Base-by-base conservation (phyloP, 1,140 invertebrate genomes). In the Leptoteleia sp. region DNA sequence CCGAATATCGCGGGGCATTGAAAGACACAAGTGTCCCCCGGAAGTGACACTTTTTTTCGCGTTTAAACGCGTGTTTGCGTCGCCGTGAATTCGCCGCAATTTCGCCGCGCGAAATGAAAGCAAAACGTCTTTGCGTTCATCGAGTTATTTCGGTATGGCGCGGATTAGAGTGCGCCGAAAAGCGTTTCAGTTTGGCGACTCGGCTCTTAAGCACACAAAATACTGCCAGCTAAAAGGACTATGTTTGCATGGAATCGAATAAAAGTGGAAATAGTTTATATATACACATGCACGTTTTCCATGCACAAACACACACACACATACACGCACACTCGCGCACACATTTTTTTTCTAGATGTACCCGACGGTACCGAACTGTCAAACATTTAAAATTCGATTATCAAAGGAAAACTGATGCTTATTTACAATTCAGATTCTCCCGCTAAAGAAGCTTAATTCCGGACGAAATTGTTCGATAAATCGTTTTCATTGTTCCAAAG, bases 311-410 rank as follows among this genome's bases (percentile, higher is more conserved):
- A n/a, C n/a, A n/a, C n/a, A n/a, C n/a, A n/a, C n/a, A n/a, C n/a
- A n/a, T n/a, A n/a, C n/a, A n/a, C n/a, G n/a, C n/a, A n/a, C n/a
- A n/a, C n/a, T n/a, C n/a, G n/a, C n/a, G n/a, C n/a, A n/a, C n/a
- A n/a, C n/a, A n/a, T n/a, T n/a, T n/a, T n/a, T n/a, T n/a, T n/a
- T n/a, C n/a, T n/a, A n/a, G n/a, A n/a, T n/a, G n/a, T n/a, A n/a
- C n/a, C n/a, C n/a, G 16, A 62, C 22, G 13, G 59, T 25, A 19
- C 19, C n/a, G 0, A 15, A 47, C 43, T 48, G 9, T 12, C 45
- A 65, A 65, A 65, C 38, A 65, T 52, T 54, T 15, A 8, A 54
- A 67, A 68, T 42, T 68, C 64, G 42, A 68, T 57, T 68, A 68
- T 55, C 52, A 38, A 47, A 27, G 48, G 57, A 68, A 68, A 68